Conservation (phyloP, 1,140 invertebrate genomes). For the Fopius arisanus region DNA sequence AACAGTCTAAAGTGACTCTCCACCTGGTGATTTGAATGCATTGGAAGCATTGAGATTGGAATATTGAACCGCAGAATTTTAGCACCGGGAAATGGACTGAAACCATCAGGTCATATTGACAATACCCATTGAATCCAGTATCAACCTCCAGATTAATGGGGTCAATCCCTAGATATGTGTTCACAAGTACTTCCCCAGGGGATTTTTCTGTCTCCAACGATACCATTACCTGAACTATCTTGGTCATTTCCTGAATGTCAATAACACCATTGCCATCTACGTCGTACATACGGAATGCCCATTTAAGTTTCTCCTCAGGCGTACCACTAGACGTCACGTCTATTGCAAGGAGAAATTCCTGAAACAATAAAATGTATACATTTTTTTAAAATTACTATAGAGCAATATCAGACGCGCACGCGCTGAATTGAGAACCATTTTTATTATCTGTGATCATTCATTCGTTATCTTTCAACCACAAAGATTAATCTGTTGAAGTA, state of each 20-base stretch:
- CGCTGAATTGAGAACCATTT: too few species aligned
- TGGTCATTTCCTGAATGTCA: conserved; percentile 95
- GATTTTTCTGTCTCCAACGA: neutral
- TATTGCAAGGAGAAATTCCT: conserved; percentile 97
- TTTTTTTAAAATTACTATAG: too few species aligned
- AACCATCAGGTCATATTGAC: neutral
- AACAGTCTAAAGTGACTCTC: too few species aligned
- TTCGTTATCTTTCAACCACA: too few species aligned
- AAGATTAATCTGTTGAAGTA: too few species aligned
- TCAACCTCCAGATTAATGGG: neutral
- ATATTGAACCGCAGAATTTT: conserved; percentile 10
- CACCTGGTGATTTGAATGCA: conserved; percentile 16
- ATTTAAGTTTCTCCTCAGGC: conserved; percentile 98
- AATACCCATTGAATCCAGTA: neutral
- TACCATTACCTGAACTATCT: conserved; percentile 84
- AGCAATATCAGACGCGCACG: too few species aligned
- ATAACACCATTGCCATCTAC: conserved; percentile 99
- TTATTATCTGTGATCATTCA: too few species aligned
- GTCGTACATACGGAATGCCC: conserved; percentile 99
- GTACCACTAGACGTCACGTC: conserved; percentile 98
- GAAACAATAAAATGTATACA: conserved; percentile 57
- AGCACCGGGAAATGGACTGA: neutral
- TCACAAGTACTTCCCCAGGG: neutral
- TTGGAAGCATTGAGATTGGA: neutral
- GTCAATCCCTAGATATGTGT: neutral